Conservation (phyloP, 2,888 invertebrate species). For the Pristionchus arcanus region DNA sequence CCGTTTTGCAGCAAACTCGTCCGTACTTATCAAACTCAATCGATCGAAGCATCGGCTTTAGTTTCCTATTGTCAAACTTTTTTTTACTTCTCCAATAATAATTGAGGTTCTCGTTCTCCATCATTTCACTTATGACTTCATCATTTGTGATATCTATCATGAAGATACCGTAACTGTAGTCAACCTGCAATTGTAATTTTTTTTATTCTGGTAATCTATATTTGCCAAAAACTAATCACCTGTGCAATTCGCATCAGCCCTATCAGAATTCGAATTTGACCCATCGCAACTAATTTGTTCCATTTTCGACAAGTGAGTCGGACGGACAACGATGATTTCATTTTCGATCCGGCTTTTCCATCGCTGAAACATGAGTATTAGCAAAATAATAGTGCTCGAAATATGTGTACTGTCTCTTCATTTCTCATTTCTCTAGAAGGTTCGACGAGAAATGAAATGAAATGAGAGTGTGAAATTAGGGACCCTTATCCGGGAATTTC, state of each 20-base stretch:
- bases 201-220: no score
- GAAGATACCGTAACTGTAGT: background rate
- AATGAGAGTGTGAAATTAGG: no score
- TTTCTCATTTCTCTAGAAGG: no score
- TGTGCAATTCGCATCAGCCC: background rate
- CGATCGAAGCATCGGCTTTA: background rate
- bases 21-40: background rate
- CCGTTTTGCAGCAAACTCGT: background rate
- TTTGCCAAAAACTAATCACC: background rate
- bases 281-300: background rate
- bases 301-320: background rate
- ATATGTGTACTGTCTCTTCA: no score
- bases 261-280: background rate
- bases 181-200: background rate
- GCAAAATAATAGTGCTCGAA: no score
- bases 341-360: background rate
- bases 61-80: background rate
- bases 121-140: no score
- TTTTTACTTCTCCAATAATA: no score
- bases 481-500: no score
- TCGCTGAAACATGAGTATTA: no score
- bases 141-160: background rate
- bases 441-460: no score
- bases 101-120: no score
- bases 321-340: background rate